phyloP scores from a whole-genome alignment of 23 tunicate species.

The Aplidium turbinatum region DNA sequence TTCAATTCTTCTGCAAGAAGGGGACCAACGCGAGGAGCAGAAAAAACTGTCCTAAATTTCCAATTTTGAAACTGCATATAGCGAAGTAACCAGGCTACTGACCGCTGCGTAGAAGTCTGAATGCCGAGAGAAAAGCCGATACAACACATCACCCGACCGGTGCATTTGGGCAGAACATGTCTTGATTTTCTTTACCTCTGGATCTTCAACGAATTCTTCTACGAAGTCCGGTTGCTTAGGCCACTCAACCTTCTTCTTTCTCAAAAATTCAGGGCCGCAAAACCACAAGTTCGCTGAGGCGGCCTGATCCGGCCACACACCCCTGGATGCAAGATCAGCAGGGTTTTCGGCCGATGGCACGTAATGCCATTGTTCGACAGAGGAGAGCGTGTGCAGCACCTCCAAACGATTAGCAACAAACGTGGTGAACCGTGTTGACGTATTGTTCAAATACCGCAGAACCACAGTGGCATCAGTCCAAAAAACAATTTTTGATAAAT shows the following conservation, averaged over 20 bases:
- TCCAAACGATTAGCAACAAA: constrained; percentile 17
- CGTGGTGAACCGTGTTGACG: neutral
- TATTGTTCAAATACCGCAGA: neutral
- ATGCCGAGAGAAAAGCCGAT: neutral
- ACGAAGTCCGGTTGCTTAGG: constrained; percentile 7
- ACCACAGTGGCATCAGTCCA: constrained; percentile 16
- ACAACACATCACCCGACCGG: neutral
- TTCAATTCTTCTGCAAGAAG: neutral
- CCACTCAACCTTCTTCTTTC: neutral
- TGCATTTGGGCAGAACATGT: neutral
- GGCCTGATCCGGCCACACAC: neutral
- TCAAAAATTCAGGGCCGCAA: neutral
- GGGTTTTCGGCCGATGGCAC: neutral
- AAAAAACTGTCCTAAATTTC: neutral
- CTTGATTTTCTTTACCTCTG: constrained; percentile 3
- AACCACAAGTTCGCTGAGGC: neutral
- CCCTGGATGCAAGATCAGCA: constrained; percentile 7
- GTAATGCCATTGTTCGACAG: neutral
- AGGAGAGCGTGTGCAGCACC: neutral
- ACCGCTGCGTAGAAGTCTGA: neutral
- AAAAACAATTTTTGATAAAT: neutral
- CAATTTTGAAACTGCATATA: neutral
- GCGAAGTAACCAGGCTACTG: constrained; percentile 8
- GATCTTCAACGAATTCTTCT: neutral
- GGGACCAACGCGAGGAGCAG: neutral